Base-by-base conservation (phyloP, 2,888 invertebrate species). In the Nymphalis urticae region DNA sequence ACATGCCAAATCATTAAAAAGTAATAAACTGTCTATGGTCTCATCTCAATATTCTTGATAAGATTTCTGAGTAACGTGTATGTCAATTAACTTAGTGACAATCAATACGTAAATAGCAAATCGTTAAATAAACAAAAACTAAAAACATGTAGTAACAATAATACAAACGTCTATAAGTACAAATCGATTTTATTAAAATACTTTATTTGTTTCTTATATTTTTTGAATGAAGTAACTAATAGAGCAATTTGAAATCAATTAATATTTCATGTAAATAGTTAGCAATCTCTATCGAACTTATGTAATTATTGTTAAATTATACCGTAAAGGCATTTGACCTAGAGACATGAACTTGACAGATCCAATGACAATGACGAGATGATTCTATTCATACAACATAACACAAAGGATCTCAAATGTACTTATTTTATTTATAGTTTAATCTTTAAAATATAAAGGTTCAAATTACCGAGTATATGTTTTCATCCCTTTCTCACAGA, bases 321-420 rank as follows among this genome's bases (percentile, higher is more conserved):
- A 66, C 51, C 69, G 70, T 73, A 67, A 67, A 70, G 69, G 65
- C 69, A 67, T 71, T 61, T 68, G 69, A 62, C 72, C 69, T 69
- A 72, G 72, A 72, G 54, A 66, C 51, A 19, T 70, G 68, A 72
- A 70, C 72, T 73, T 73, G 70, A 72, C 27, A 66, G 62, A 70
- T 59, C 48, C 65, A 48, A 13, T 27, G 50, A 24, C 48, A 32
- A 16, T n/a, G 58, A 58, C 59, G 19, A 24, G 19, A 48, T 48
- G 48, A 19, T 19, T 67, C 9, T 13, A 56, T 56, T 56, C 54
- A 56, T 32, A 32, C 32, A 16, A 56, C 4, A 42, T 42, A 42
- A 42, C 13, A 42, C 42, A 42, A 42, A 13, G 2, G 13, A 42
- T 21, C 2, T 21, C 21, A 42, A 42, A 3, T 13, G 10, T 13